Conservation (phyloP, 2,888 invertebrate genomes). For the Phytoseiulus persimilis region DNA sequence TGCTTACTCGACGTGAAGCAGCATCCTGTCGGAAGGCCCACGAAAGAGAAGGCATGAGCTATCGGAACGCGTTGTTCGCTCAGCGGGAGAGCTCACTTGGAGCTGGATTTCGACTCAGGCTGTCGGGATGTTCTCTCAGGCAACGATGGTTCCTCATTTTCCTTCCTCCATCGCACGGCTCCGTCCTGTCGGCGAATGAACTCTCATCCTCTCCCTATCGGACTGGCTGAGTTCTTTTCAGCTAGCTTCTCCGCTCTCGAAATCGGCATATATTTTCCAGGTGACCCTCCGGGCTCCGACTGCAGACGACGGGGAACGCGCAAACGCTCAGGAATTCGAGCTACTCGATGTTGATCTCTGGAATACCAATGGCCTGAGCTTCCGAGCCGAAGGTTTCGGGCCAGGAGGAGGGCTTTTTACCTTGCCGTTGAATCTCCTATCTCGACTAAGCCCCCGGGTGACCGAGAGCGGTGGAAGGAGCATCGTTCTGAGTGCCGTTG, state of each 20-base stretch:
- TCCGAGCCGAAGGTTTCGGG: conserved; percentile 7
- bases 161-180: background rate
- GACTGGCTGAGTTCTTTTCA: no score
- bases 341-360: conserved; percentile 11
- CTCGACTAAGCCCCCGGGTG: background rate
- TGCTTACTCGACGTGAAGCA: background rate
- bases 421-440: conserved; percentile 8
- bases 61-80: background rate
- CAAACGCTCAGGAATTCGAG: background rate
- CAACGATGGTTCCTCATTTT: background rate
- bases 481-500: background rate
- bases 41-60: background rate
- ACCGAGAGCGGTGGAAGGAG: background rate
- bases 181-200: background rate
- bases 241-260: background rate
- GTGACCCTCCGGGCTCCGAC: background rate
- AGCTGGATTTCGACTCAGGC: background rate
- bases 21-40: background rate
- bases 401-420: background rate
- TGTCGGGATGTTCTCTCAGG: background rate
- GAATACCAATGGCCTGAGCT: conserved; percentile 12
- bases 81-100: background rate
- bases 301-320: background rate
- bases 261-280: background rate
- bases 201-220: background rate